Base-by-base conservation (phyloP, 2,797 vertebrate species). In the Fringilla coelebs region DNA sequence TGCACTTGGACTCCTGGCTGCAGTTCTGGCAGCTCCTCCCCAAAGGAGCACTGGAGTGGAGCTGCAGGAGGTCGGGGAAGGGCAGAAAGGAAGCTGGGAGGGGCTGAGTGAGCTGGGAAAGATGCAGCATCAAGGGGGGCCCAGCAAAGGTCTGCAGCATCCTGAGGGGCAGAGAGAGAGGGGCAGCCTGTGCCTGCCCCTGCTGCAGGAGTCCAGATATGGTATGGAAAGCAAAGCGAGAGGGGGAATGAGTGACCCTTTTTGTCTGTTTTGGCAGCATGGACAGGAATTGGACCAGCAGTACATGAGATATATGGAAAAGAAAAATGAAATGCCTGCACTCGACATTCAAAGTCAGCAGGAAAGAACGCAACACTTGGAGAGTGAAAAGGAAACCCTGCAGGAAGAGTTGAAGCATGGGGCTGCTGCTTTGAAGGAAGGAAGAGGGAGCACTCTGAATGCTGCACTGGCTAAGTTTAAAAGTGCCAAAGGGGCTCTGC, bases 191-290 rank as follows among this genome's bases (percentile, higher is more conserved):
- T 77, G 78, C 43, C 10, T 36, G 24, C n/a, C 34, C 16, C 34
- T 57, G 65, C 2, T 2, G 31, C 62, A 40, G 77, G 55, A 87
- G 11, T 15, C 36, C 25, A 34, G 54, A 32, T 48, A 7, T n/a
- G 20, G 10, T 29, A 9, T 11, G 21, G 67, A 54, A 62, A 26
- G 1, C 62, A 58, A 52, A 38, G 11, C 1, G 8, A 32, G 7
- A 57, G 43, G 11, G 24, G 36, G 48, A 62, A n/a, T 61, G 52
- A 55, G 6, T 72, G 31, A 88, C 11, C 48, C 25, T 52, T 48
- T 83, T 75, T 36, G 29, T 93, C 10, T 76, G 2, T 94, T 88
- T 96, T 97, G 32, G n/a, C 96, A 98, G 98, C 79, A 61, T 48
- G n/a, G n/a, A n/a, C n/a, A n/a, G n/a, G n/a, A n/a, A n/a, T n/a